Conservation (phyloP, 2,113 vertebrate species). For the Ammodytes dubius region DNA sequence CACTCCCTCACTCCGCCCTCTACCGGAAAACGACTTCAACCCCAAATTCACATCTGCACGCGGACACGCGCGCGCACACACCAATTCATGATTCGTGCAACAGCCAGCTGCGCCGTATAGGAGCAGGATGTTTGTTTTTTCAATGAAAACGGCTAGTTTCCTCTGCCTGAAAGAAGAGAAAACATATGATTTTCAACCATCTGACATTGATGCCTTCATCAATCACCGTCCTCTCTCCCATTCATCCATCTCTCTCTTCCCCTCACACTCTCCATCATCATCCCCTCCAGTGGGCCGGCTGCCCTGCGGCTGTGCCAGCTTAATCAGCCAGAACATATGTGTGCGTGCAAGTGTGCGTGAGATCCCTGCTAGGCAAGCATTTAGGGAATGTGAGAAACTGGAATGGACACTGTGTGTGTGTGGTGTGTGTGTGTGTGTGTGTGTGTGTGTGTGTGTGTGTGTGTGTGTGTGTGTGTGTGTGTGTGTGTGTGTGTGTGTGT, state of each 20-base stretch:
- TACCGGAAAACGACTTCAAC: conserved; percentile 51
- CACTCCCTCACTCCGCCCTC: conserved; percentile 66
- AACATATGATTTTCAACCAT: neutral
- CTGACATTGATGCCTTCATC: conserved; percentile 15
- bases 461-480: conserved; percentile 20
- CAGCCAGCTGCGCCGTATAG: neutral
- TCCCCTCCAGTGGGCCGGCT: conserved; percentile 31
- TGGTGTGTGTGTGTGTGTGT: conserved; percentile 11
- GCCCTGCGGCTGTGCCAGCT: conserved; percentile 59
- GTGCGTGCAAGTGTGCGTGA: conserved; percentile 30
- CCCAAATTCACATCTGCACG: conserved; percentile 64
- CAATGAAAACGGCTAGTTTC: conserved; percentile 10
- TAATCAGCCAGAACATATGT: conserved; percentile 70
- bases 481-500: conserved; percentile 1
- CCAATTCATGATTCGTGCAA: neutral
- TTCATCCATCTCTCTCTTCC: neutral
- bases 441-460: conserved; percentile 11
- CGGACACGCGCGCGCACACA: neutral
- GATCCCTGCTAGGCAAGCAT: conserved; percentile 40
- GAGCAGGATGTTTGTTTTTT: neutral
- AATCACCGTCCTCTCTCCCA: neutral
- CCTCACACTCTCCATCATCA: conserved; percentile 29
- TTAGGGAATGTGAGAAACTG: conserved; percentile 33
- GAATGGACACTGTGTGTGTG: conserved; percentile 19
- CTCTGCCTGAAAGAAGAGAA: neutral